Evolutionary conservation across 2,888 invertebrate species (phyloP).

Genomic region (Dasypolia templi): DNA sequence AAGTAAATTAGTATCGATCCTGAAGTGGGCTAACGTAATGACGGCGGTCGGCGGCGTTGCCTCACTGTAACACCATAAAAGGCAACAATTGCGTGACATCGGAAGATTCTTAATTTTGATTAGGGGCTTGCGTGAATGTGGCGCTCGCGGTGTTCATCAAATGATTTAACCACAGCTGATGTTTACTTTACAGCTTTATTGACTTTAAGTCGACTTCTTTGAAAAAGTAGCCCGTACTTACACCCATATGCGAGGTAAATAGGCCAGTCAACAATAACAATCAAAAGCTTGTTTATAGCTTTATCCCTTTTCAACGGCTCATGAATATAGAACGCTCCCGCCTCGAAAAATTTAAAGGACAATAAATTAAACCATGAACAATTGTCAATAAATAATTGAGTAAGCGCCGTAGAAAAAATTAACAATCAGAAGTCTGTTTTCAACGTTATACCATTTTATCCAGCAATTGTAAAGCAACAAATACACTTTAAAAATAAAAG

Average conservation of each 20-base stretch:
- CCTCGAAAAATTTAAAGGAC: constrained; percentile 38
- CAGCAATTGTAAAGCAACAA: constrained; percentile 69
- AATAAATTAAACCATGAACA: constrained; percentile 50
- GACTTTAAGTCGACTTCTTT: constrained; percentile 37
- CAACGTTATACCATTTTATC: constrained; percentile 60
- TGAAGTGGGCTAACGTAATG: constrained; percentile 67
- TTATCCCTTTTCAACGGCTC: constrained; percentile 20
- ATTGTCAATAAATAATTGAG: constrained; percentile 61
- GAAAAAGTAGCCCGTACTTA: background rate
- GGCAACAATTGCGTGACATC: constrained; percentile 81
- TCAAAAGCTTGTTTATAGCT: constrained; percentile 27
- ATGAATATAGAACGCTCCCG: constrained; percentile 29
- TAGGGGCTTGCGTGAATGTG: constrained; percentile 83
- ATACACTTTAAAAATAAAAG: constrained; percentile 73
- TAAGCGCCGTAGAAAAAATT: constrained; percentile 55
- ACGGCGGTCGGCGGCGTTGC: constrained; percentile 40
- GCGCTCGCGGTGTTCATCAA: constrained; percentile 81
- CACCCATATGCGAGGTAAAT: constrained; percentile 5
- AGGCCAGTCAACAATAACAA: constrained; percentile 20
- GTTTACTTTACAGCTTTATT: constrained; percentile 78
- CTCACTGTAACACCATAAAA: constrained; percentile 68
- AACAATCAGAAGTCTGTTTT: constrained; percentile 62
- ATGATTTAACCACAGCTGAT: constrained; percentile 77
- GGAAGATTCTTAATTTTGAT: constrained; percentile 85
- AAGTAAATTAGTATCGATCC: constrained; percentile 84